Evolutionary conservation across 1,140 invertebrate species (phyloP), one percentile per base, ranked within the genome.

Genomic region (Drosophila pseudoananassae): DNA sequence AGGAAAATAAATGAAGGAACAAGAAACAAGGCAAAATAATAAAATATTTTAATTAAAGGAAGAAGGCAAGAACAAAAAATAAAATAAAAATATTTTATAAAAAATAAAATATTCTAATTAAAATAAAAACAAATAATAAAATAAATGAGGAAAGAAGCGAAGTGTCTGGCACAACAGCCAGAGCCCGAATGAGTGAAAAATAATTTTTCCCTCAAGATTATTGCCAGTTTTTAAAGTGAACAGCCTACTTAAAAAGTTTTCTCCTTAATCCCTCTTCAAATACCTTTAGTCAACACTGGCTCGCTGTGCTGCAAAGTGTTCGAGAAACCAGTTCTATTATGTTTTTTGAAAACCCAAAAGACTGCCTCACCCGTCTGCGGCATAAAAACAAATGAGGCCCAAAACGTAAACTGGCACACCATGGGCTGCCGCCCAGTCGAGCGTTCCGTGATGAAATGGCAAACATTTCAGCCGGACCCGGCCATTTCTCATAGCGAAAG

Each of bases 391-490:
- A 76, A 76, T 76, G 74, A 69, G 74, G 36, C 33, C 72, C 63
- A 72, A 56, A 76, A 76, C 74, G 63, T 61, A 56, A 33, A 43
- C n/a, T 60, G 74, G 63, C 72, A 76, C 70, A 64, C 38, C 10
- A 12, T 47, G 36, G 71, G 69, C 29, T n/a, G 46, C 46, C 25
- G 65, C 50, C 72, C 72, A 81, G 69, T 81, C 51, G 59, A 68
- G 66, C 77, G 72, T 74, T 76, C 51, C 56, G 74, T 81, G 78
- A 81, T 81, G 73, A 82, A 82, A 82, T 82, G 78, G 73, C 69
- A 68, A 75, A 76, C 74, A 76, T 76, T 76, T 66, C 49, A 33
- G 15, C 31, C 27, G 58, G 38, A 45, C 36, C 43, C 66, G n/a
- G 40, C 60, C 46, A 81, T 81, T 81, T 81, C 68, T 81, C 78